A percentile compares a stretch with the other conserved stretches of the same genome.
These are phyloP conservation scores for Wasmannia auropunctata DNA, from an alignment of 1,140 invertebrate genomes.

Conservation along the genomic window DNA sequence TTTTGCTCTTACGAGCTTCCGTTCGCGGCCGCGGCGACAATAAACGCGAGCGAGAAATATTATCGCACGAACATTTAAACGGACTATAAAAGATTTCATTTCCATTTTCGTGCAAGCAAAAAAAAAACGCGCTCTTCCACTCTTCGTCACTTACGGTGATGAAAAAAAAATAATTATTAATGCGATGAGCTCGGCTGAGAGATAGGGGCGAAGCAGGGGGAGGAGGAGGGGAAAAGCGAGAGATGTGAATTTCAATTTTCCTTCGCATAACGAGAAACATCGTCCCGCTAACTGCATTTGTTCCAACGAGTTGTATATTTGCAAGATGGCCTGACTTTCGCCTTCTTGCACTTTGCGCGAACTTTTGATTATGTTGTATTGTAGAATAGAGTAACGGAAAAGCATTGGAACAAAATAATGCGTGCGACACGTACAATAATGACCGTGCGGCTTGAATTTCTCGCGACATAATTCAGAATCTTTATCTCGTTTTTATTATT, in stretches of 20 bases:
- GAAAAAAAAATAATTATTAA: conserved; percentile 44
- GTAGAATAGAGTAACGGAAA: conserved; percentile 2
- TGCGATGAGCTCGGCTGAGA: not conserved
- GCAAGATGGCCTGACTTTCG: conserved; percentile 6
- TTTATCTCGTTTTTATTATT: not conserved
- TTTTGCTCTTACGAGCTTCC: not conserved
- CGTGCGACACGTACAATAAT: not conserved
- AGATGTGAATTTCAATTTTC: conserved; percentile 52
- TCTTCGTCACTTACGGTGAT: conserved; percentile 26
- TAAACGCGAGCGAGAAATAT: not conserved
- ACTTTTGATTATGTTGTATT: not conserved
- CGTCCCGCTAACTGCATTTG: conserved; percentile 36
- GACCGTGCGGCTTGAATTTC: not conserved
- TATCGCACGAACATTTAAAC: conserved; percentile 16
- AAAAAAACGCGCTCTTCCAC: not conserved
- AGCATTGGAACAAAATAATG: not conserved
- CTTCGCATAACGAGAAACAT: conserved; percentile 46
- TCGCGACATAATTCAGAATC: not conserved
- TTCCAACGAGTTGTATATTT: conserved; percentile 41
- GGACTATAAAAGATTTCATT: not conserved
- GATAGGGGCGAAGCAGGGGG: not conserved
- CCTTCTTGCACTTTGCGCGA: conserved; percentile 1
- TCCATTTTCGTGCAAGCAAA: not conserved
- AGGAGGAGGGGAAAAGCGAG: not conserved
- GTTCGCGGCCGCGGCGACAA: not conserved